phyloP scores from a whole-genome alignment of 92 coral and sea anemone species.

The Heliopora coerulea region DNA sequence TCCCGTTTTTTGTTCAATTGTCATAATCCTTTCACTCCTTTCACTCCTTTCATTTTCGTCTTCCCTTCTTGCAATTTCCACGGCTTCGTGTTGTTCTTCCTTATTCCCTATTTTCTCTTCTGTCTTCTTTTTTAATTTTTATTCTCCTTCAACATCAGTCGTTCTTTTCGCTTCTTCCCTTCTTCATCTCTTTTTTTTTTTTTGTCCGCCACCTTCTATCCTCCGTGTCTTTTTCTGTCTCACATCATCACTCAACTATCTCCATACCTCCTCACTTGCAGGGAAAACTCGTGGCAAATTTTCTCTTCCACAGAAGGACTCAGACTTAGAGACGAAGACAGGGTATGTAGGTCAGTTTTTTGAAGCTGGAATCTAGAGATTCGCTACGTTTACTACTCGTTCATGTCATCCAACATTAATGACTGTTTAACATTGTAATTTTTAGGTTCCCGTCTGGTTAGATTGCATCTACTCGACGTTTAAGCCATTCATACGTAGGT shows the following conservation, averaged over 20 bases:
- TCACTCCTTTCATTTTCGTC: not conserved
- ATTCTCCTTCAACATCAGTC: too few species aligned
- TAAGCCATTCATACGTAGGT: slow-evolving; percentile 74
- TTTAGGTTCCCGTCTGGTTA: slow-evolving; percentile 88
- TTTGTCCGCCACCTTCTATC: too few species aligned
- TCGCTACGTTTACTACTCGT: too few species aligned
- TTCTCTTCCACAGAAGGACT: slow-evolving; percentile 33
- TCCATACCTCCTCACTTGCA: not conserved
- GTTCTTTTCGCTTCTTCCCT: too few species aligned
- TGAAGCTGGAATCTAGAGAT: too few species aligned
- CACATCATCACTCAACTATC: too few species aligned
- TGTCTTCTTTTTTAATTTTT: too few species aligned
- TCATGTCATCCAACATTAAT: too few species aligned
- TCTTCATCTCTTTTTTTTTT: too few species aligned
- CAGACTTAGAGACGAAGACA: slow-evolving; percentile 26
- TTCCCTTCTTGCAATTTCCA: not conserved
- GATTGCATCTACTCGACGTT: slow-evolving; percentile 76
- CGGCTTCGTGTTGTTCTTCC: not conserved
- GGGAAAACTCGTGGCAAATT: slow-evolving; percentile 41
- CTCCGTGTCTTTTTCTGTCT: too few species aligned
- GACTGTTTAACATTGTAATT: not conserved
- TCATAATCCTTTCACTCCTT: too few species aligned
- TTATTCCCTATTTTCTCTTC: not conserved
- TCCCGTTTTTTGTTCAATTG: too few species aligned
- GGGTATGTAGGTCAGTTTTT: not conserved